These are phyloP conservation scores for Plebejus anna DNA, from an alignment of 2,888 invertebrate genomes.

Conservation along the genomic window DNA sequence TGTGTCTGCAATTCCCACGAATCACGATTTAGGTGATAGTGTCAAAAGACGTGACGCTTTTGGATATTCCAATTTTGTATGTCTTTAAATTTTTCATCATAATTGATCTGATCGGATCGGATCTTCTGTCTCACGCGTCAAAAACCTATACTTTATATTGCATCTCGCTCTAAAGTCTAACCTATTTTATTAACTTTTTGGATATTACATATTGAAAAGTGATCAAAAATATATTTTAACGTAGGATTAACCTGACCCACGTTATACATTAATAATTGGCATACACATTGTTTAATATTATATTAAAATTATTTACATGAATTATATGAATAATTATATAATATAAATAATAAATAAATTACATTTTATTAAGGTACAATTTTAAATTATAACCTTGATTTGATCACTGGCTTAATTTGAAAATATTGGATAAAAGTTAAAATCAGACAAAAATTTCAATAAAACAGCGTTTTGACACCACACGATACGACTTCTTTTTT, in stretches of 20 bases:
- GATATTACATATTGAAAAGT: too few relatives aligned
- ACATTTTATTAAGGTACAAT: not conserved
- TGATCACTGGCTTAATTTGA: not conserved
- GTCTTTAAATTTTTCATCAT: too few relatives aligned
- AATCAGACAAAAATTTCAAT: too few relatives aligned
- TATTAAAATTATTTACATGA: not conserved
- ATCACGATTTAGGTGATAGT: too few relatives aligned
- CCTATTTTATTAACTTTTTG: too few relatives aligned
- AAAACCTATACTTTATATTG: too few relatives aligned
- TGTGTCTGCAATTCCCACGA: too few relatives aligned
- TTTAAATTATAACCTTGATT: not conserved
- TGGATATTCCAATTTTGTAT: too few relatives aligned
- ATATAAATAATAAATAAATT: not conserved
- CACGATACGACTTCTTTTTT: not conserved
- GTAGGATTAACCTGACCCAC: not conserved
- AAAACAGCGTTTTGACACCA: not conserved
- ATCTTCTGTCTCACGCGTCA: too few relatives aligned
- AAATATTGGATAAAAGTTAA: not conserved
- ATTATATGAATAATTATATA: not conserved
- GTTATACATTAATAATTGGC: slow-evolving; percentile 1
- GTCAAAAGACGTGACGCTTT: too few relatives aligned
- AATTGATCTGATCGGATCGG: too few relatives aligned
- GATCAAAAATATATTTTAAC: not conserved
- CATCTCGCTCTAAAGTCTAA: too few relatives aligned
- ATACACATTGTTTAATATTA: slow-evolving; percentile 2